Percentiles rank a stretch among this genome's conserved stretches.
Conservation (phyloP, 2,888 invertebrate species). For the Octonoba sinensis region DNA sequence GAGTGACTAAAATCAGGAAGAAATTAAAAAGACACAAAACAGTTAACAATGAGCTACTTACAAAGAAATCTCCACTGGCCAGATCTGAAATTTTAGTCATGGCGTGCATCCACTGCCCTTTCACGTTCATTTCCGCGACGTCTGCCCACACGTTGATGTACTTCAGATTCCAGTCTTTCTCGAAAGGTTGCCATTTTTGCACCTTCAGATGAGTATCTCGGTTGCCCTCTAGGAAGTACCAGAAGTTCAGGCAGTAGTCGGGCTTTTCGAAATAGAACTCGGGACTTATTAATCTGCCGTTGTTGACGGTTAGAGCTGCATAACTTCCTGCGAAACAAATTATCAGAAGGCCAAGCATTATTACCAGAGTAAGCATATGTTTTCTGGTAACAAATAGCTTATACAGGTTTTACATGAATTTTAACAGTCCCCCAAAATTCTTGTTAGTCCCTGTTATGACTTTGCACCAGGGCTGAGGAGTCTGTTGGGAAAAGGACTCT, state of each 20-base stretch:
- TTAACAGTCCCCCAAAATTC: too few species aligned
- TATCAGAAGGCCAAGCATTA: too few species aligned
- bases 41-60: conserved; percentile 5
- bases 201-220: conserved; percentile 14
- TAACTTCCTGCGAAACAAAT: conserved; percentile 31
- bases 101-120: conserved; percentile 41
- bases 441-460: too few species aligned
- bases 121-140: conserved; percentile 25
- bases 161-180: background rate
- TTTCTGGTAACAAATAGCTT: too few species aligned
- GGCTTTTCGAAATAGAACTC: conserved; percentile 27
- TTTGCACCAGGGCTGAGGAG: too few species aligned
- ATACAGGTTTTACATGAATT: too few species aligned
- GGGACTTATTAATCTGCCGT: conserved; percentile 36
- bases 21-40: too few species aligned
- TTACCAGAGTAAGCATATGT: too few species aligned
- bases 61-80: conserved; percentile 12
- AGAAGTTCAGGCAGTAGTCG: conserved; percentile 61
- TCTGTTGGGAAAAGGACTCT: too few species aligned
- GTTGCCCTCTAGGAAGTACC: conserved; percentile 58
- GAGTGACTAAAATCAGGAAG: too few species aligned
- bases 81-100: conserved; percentile 22
- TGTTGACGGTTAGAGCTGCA: conserved; percentile 31
- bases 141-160: conserved; percentile 26
- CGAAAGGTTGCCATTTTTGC: background rate